These are phyloP conservation scores for Graptemys geographica DNA, from an alignment of 2,797 vertebrate species.

Conservation along the genomic window DNA sequence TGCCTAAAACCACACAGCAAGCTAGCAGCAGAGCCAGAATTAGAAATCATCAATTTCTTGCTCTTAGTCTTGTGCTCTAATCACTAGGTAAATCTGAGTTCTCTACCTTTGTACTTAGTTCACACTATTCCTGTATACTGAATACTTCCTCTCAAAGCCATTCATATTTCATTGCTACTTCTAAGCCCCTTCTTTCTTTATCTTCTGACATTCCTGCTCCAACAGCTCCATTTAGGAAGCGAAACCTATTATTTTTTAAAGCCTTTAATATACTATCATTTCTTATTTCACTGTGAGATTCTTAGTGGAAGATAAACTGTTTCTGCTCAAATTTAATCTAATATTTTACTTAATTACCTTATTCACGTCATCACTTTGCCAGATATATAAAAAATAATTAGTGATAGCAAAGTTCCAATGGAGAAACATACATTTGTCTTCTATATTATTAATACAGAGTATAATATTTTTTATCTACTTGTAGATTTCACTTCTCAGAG, in stretches of 20 bases:
- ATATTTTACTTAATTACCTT: not conserved
- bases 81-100: not conserved
- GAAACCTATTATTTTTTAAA: not conserved
- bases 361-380: not conserved
- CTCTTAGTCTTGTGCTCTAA: not conserved
- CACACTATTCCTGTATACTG: not conserved
- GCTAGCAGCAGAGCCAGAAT: not conserved
- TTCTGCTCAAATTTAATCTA: slow-evolving; percentile 38
- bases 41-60: not conserved
- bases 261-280: not conserved
- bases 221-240: not conserved
- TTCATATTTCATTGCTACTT: not conserved
- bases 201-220: not conserved
- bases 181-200: not conserved
- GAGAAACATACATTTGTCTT: not conserved
- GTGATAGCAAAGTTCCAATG: not conserved
- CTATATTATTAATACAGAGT: not conserved
- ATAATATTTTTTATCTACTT: not conserved
- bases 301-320: not conserved
- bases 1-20: fast-evolving
- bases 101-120: not conserved
- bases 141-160: not conserved
- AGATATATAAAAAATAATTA: slow-evolving; percentile 40
- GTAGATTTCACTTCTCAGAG: not conserved
- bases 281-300: not conserved